Base-by-base conservation (phyloP, 2,113 vertebrate genomes). In the Elgaria multicarinata region DNA sequence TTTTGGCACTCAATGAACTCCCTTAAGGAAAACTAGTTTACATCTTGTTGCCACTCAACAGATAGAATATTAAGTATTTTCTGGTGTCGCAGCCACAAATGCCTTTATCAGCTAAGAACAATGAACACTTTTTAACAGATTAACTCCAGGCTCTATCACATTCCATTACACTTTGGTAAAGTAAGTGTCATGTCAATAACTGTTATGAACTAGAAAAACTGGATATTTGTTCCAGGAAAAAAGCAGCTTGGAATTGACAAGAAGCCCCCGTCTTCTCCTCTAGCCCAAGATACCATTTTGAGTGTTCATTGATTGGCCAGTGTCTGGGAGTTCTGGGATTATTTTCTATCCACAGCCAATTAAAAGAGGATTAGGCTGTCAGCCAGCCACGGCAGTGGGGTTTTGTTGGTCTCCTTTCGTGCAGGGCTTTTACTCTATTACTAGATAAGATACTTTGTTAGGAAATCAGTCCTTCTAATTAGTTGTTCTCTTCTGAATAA, bases 311-410 rank as follows among this genome's bases (percentile, higher is more conserved):
- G 91, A 92, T 83, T 89, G 94, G 87, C 89, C 85, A 66, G 53
- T 58, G 42, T 91, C 86, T 92, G 95, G 94, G 89, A 93, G 93
- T 95, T 95, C 94, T 85, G 88, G 88, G 33, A 85, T 85, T 85
- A 80, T 75, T 78, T 78, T 74, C 33, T 74, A 93, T 91, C 92
- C 89, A 91, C 91, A 92, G 90, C 95, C 95, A 95, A 95, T 96
- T 96, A 95, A 96, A 96, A 96, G 91, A 87, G 94, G 96, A 96
- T 95, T 96, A 96, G 96, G 95, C 94, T 9, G 31, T 71, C 79
- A 92, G 94, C 95, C 95, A 94, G 93, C 91, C 84, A 89, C 91
- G 79, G 87, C 90, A 93, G 67, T 71, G 53, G 53, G 89, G 90
- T 87, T 90, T 91, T 88, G 90, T 55, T 91, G 90, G 46, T 83